Base-by-base conservation (phyloP, 2,888 invertebrate genomes). In the Agrilus mali region DNA sequence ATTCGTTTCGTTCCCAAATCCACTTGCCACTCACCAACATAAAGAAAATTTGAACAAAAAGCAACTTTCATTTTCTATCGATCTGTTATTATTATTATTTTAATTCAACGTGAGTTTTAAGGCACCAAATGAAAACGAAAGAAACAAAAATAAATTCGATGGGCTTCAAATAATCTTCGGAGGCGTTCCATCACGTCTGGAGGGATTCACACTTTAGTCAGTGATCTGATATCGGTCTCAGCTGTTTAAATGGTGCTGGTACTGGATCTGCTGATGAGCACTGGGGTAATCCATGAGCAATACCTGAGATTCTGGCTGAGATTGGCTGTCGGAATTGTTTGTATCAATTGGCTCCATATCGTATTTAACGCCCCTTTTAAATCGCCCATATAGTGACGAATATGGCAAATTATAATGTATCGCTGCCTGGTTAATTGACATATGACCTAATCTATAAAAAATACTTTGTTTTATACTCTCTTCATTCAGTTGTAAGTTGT, bases 341-440 rank as follows among this genome's bases (percentile, higher is more conserved):
- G 49, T 47, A 42, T 67, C 67, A 37, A 64, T 59, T 42, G 58
- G 57, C 46, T 73, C 76, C 16, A 74, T 63, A 48, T 85, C 86
- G 61, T 84, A 86, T 65, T 88, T 88, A 38, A 65, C 63, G 60
- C 86, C 86, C 40, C 89, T 74, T 65, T 90, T 90, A 64, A 89
- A 89, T 45, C 90, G 76, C 1, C 89, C 89, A 60, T 90, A 90
- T 22, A 90, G 70, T 4, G 90, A 90, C 12, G 89, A 89, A 63
- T 90, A 90, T 33, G 90, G 90, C 59, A 90, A 69, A 67, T 90
- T 90, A 67, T 82, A 90, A 63, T 90, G 89, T 55, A 90, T 90
- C 41, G 89, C 89, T 40, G 90, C 90, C 68, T 90, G 90, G 67
- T 90, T 90, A 58, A 90, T 90, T 49, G 88, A 88, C 89, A 90